A percentile compares a stretch with the other conserved stretches of the same genome.
phyloP scores from a whole-genome alignment of 2,888 invertebrate genomes.

The Pycnomerus fuliginosus region DNA sequence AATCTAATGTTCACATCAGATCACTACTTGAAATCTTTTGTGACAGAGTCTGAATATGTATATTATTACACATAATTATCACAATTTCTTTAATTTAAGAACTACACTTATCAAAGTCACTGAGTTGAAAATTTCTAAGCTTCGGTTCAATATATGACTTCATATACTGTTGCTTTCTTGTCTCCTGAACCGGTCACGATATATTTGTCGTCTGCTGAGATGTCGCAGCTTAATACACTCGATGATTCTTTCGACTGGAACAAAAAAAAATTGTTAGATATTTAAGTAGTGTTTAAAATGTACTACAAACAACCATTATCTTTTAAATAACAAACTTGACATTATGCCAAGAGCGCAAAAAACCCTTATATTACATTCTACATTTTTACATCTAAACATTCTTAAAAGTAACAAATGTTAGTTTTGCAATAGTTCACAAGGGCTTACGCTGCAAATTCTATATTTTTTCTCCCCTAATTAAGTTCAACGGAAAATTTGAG shows the following conservation, averaged over 20 bases:
- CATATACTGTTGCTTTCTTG: conserved; percentile 95
- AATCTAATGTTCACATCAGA: conserved; percentile 42
- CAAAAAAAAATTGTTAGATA: conserved; percentile 4
- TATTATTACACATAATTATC: conserved; percentile 47
- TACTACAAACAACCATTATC: too few species aligned
- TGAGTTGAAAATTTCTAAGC: neutral
- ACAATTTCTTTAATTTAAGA: conserved; percentile 40
- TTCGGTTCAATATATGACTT: conserved; percentile 88
- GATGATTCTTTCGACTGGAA: conserved; percentile 89
- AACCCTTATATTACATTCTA: too few species aligned
- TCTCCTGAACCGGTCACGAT: conserved; percentile 96
- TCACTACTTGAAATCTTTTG: conserved; percentile 36
- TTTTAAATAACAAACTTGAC: too few species aligned
- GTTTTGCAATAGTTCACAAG: too few species aligned
- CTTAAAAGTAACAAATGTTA: too few species aligned
- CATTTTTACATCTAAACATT: too few species aligned
- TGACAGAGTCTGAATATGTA: conserved; percentile 30
- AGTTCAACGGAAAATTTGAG: too few species aligned
- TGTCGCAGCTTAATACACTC: conserved; percentile 95
- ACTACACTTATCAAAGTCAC: conserved; percentile 22
- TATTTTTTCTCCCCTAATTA: too few species aligned
- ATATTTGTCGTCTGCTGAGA: conserved; percentile 94
- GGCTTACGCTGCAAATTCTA: too few species aligned
- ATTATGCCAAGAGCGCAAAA: too few species aligned
- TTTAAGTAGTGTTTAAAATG: too few species aligned